Conservation (phyloP, 2,797 vertebrate genomes). For the Saxicola maurus region DNA sequence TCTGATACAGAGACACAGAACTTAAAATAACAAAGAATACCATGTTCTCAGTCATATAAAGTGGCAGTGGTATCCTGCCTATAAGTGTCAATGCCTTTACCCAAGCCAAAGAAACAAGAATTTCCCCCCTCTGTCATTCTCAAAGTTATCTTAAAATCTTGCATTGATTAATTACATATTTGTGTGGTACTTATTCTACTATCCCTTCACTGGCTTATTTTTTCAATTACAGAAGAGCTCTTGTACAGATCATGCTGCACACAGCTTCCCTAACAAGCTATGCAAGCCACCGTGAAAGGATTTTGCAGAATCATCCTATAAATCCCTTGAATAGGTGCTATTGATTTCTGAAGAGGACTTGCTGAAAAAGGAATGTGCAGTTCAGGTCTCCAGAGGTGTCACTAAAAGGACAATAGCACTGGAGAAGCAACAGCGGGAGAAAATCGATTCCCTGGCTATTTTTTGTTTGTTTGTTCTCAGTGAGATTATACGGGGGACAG, state of each 20-base stretch:
- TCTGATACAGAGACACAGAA: not conserved
- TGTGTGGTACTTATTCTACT: not conserved
- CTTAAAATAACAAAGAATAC: not conserved
- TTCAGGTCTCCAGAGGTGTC: not conserved
- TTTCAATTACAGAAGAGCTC: not conserved
- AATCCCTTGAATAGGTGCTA: slow-evolving; percentile 29
- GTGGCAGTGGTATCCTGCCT: not conserved
- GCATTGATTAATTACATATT: not conserved
- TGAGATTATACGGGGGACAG: not conserved
- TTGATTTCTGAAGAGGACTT: slow-evolving; percentile 45
- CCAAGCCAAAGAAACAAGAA: not conserved
- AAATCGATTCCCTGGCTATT: not conserved
- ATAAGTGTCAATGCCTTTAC: not conserved
- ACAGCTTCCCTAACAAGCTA: not conserved
- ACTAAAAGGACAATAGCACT: not conserved
- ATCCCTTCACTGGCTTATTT: not conserved
- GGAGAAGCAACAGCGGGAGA: not conserved
- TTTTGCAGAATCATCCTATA: slow-evolving; percentile 3
- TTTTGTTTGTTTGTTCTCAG: slow-evolving; percentile 15
- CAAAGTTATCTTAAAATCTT: not conserved
- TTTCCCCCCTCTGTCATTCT: not conserved
- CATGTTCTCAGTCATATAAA: not conserved
- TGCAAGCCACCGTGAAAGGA: not conserved
- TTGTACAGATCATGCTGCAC: not conserved
- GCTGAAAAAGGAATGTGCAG: slow-evolving; percentile 2